Evolutionary conservation across 2,888 invertebrate species (phyloP), one percentile per base, ranked within the genome.

Genomic region (Incurvaria masculella): DNA sequence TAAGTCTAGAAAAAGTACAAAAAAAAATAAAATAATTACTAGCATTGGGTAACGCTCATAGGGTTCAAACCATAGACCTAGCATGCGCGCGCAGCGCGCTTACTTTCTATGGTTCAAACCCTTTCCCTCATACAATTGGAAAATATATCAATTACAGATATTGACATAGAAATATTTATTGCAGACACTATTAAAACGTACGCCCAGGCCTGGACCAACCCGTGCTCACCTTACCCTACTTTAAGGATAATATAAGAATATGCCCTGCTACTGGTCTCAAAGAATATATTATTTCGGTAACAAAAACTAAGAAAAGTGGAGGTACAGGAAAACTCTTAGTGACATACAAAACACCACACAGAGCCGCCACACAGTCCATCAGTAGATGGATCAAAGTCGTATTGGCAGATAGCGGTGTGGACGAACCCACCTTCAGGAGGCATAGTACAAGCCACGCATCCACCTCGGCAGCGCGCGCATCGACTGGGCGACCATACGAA

Each of bases 361-460:
- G 45, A 14, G 10, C 23, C 11, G 53, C 46, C 8, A 4, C 46
- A 10, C 53, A 55, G 44, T 41, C 50, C 2, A 50, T 53, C 6
- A 52, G 56, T 23, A 33, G 53, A 14, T 54, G 55, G 53, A 52
- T 55, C 4, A 53, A 53, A 27, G 14, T 17, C 11, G 21, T 33
- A 4, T 14, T 49, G 10, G 27, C 21, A 1, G 49, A n/a, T n/a
- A 38, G 42, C 18, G 51, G 46, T 26, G 44, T 51, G 18, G 50
- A 50, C 38, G 42, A 49, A 3, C 1, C 38, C 1, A 39, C 45
- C 21, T 58, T 53, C 27, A 45, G 50, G n/a, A 55, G 53, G 14
- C 56, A 58, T 42, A 56, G 54, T 48, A 47, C 56, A 1, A 48
- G 56, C 2, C 57, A 55, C 38, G 55, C 55, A 2, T 44, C 55